Conservation (phyloP, 2,888 invertebrate genomes). For the Aproaerema taeniolella region DNA sequence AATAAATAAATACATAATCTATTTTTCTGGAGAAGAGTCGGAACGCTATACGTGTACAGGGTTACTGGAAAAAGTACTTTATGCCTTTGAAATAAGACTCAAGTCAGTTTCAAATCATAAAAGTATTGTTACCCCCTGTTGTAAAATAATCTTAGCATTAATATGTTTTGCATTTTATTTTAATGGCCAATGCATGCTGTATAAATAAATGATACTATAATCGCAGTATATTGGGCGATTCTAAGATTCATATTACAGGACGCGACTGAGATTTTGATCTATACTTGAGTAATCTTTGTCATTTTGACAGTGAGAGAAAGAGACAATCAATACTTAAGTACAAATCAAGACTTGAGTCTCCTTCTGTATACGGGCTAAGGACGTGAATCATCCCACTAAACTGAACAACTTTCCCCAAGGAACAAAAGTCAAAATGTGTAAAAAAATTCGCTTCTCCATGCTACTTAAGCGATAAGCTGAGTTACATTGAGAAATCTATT, state of each 20-base stretch:
- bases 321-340: too few relatives aligned
- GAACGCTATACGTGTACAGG: neutral
- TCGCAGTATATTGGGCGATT: neutral
- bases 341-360: too few relatives aligned
- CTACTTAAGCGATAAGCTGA: too few relatives aligned
- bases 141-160: conserved; percentile 4
- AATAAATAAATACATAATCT: conserved; percentile 61
- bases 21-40: conserved; percentile 46
- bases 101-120: neutral
- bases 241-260: neutral
- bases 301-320: too few relatives aligned
- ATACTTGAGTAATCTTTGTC: too few relatives aligned
- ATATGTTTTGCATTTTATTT: conserved; percentile 14
- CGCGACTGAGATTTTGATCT: neutral
- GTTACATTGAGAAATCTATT: too few relatives aligned
- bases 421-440: too few relatives aligned
- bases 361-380: neutral
- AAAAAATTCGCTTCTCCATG: too few relatives aligned
- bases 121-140: conserved; percentile 1
- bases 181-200: neutral
- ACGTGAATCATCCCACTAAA: neutral
- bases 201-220: neutral
- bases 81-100: neutral
- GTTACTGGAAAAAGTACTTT: neutral
- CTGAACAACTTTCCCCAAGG: too few relatives aligned